Evolutionary conservation across 2,888 invertebrate species (phyloP).

Genomic region (Coenonympha glycerion): DNA sequence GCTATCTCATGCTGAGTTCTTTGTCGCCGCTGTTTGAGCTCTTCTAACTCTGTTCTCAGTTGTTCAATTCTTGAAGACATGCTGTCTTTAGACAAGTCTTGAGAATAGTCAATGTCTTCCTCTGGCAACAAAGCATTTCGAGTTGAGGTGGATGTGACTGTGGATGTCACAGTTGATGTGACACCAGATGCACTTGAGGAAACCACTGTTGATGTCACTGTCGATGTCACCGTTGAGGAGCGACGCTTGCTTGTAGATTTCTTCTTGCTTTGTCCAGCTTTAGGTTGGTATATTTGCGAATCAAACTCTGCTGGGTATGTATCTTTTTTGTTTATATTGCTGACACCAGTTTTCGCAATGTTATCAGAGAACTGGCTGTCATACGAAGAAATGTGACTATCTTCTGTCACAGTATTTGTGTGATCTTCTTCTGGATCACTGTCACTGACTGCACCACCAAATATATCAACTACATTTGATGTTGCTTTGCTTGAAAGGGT

Average conservation of each 20-base stretch:
- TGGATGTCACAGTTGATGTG: conserved; percentile 34
- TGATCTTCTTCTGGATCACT: conserved; percentile 88
- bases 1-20: conserved; percentile 89
- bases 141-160: conserved; percentile 36
- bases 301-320: conserved; percentile 52
- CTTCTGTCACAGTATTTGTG: conserved; percentile 86
- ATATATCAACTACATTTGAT: conserved; percentile 81
- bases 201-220: conserved; percentile 13
- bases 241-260: conserved; percentile 37
- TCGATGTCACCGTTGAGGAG: conserved; percentile 37
- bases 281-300: conserved; percentile 50
- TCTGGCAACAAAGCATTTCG: conserved; percentile 50
- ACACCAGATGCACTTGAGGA: conserved; percentile 24
- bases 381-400: conserved; percentile 83
- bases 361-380: conserved; percentile 83
- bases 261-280: conserved; percentile 32
- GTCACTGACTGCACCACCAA: conserved; percentile 94
- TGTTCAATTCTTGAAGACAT: conserved; percentile 81
- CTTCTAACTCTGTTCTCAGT: conserved; percentile 83
- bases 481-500: conserved; percentile 36
- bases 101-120: conserved; percentile 51
- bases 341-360: conserved; percentile 49
- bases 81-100: conserved; percentile 63
- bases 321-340: conserved; percentile 35
- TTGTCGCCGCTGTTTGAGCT: conserved; percentile 82